Base-by-base conservation (phyloP, 2,113 vertebrate species). In the Silurus meridionalis region DNA sequence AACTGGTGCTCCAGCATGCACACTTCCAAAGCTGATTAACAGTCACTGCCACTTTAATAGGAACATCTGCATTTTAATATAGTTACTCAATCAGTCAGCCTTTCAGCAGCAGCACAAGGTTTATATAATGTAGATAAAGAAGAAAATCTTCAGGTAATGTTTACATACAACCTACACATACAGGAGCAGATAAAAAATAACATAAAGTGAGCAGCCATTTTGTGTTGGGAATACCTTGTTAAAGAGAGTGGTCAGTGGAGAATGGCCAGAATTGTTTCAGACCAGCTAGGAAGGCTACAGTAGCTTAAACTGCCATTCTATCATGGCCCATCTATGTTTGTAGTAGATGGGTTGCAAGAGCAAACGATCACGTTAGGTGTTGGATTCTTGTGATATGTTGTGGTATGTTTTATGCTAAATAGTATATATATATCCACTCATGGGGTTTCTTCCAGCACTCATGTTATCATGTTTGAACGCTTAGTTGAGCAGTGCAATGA, bases 401-500 rank as follows among this genome's bases (percentile, higher is more conserved):
- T 37, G 28, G 28, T 37, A 37, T 37, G 28, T 37, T 37, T 37
- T 37, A 52, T 25, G 52, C 52, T 78, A 52, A 37, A 57, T 55
- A 15, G 52, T 61, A 80, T 80, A 28, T 61, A 17, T 46, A 58
- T 37, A 37, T 37, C 19, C 2, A 46, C 19, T 19, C 28, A 8
- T 7, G 19, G 2, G 17, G 37, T 48, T 4, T 19, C 14, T 67
- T 1, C 25, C 25, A 28, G 66, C 14, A 25, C 1, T 25, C 77
- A 79, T 79, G 77, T 79, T 77, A 77, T 77, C 53, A 57, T 55
- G n/a, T 58, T 58, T 58, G 6, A 79, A 23, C 53, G 17, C 21
- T 53, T 53, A 14, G 21, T 13, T 77, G 50, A 13, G 23, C 74
- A 77, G 50, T 10, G 8, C n/a, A 77, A 77, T 53, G 50, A 77